These are phyloP conservation scores for Allophyes oxyacanthae DNA, from an alignment of 2,888 invertebrate species.

Conservation along the genomic window DNA sequence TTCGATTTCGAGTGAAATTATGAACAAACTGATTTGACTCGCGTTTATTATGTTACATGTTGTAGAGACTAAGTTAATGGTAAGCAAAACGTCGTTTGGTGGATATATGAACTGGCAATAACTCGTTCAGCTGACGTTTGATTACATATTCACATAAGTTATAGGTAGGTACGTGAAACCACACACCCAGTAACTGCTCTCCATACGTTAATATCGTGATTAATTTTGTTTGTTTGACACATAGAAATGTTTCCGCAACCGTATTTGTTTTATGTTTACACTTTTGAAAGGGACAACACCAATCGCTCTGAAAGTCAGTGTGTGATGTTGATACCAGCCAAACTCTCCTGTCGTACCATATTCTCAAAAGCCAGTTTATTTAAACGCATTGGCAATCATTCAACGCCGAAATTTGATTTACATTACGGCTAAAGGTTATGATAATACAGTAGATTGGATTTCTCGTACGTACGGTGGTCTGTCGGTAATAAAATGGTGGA, in stretches of 20 bases:
- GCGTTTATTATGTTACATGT: too few species aligned
- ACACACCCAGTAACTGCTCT: conserved; percentile 35
- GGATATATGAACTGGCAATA: too few species aligned
- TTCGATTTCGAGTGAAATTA: too few species aligned
- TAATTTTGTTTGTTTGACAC: conserved; percentile 60
- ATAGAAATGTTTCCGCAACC: conserved; percentile 39
- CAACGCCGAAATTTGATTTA: conserved; percentile 69
- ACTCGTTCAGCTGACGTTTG: too few species aligned
- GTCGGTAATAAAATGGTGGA: conserved; percentile 25
- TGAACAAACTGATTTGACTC: too few species aligned
- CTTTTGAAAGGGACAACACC: conserved; percentile 45
- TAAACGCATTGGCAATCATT: conserved; percentile 68
- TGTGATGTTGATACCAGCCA: conserved; percentile 46
- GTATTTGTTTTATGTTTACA: conserved; percentile 53
- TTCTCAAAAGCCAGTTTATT: conserved; percentile 60
- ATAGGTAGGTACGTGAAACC: conserved; percentile 2
- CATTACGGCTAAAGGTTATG: conserved; percentile 58
- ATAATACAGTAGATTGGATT: conserved; percentile 48
- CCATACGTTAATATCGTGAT: conserved; percentile 43
- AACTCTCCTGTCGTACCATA: conserved; percentile 49
- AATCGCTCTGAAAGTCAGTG: conserved; percentile 44
- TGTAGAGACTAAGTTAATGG: too few species aligned
- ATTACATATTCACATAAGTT: too few species aligned
- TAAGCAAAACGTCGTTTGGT: too few species aligned
- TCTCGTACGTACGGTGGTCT: conserved; percentile 34